These are phyloP conservation scores for Sebastes fasciatus DNA, from an alignment of 2,113 vertebrate species.

Conservation along the genomic window DNA sequence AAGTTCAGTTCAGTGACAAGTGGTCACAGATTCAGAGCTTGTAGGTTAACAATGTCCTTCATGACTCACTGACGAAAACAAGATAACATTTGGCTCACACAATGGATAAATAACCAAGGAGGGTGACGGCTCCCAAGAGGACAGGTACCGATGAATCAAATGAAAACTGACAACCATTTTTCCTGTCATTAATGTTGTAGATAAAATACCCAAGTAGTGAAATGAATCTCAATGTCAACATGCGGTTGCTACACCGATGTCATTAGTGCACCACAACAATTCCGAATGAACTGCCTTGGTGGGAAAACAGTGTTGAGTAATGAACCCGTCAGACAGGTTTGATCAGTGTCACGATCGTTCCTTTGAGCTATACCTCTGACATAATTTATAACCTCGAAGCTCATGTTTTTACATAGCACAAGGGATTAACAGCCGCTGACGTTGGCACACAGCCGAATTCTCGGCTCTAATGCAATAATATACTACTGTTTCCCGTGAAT, in stretches of 20 bases:
- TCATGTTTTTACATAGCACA: neutral
- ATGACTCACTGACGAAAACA: neutral
- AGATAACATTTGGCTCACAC: neutral
- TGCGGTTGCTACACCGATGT: neutral
- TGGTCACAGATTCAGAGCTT: neutral
- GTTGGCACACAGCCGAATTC: neutral
- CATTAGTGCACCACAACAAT: neutral
- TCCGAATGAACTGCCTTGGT: neutral
- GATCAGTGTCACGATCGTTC: neutral
- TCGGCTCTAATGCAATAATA: neutral
- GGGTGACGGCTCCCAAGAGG: neutral
- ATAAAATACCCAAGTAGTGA: neutral
- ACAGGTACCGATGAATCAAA: neutral
- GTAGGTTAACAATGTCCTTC: neutral
- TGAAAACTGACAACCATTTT: conserved; percentile 5
- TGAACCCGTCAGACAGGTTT: neutral
- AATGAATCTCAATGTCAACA: too few species aligned
- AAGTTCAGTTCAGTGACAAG: neutral
- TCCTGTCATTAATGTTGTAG: neutral
- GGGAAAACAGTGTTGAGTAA: neutral
- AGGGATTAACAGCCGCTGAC: neutral
- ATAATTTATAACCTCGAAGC: neutral
- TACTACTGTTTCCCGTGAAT: too few species aligned
- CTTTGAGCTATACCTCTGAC: neutral
- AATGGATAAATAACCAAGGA: neutral